Conservation (phyloP, 2,888 invertebrate genomes). For the Cacoxenus indagator region DNA sequence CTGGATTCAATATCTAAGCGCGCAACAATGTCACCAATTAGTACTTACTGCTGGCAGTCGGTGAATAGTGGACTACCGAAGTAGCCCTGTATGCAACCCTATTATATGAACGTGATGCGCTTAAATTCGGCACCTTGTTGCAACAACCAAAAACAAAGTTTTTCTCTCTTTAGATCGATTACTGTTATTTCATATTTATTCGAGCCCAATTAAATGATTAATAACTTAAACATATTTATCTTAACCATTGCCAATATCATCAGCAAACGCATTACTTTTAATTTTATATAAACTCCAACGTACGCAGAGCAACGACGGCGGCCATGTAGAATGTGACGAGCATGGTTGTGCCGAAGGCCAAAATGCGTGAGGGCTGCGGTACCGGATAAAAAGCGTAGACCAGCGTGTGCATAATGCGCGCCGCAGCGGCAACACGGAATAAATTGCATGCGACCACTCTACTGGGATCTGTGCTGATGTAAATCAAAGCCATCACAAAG, state of each 20-base stretch:
- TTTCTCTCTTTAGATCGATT: neutral
- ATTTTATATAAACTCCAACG: constrained; percentile 52
- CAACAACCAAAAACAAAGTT: no score
- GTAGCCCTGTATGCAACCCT: no score
- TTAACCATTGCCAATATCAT: no score
- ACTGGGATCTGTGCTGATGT: constrained; percentile 74
- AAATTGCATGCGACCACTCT: constrained; percentile 72
- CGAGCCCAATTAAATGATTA: no score
- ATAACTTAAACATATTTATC: no score
- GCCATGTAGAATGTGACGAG: constrained; percentile 73
- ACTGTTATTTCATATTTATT: neutral
- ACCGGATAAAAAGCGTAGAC: constrained; percentile 76
- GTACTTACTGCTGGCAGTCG: constrained; percentile 1
- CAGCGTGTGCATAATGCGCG: constrained; percentile 75
- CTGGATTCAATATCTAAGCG: constrained; percentile 92
- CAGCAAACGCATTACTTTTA: no score
- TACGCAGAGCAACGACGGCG: constrained; percentile 64
- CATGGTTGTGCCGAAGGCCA: constrained; percentile 71
- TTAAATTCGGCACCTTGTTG: no score
- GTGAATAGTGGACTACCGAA: neutral
- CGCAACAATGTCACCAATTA: neutral
- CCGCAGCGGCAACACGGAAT: constrained; percentile 73
- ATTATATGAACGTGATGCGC: constrained; percentile 57
- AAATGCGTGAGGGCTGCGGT: constrained; percentile 74
- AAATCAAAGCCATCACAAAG: constrained; percentile 73